These are phyloP conservation scores for Leptoteleia sp. DNA, from an alignment of 1,140 invertebrate species.

Conservation along the genomic window DNA sequence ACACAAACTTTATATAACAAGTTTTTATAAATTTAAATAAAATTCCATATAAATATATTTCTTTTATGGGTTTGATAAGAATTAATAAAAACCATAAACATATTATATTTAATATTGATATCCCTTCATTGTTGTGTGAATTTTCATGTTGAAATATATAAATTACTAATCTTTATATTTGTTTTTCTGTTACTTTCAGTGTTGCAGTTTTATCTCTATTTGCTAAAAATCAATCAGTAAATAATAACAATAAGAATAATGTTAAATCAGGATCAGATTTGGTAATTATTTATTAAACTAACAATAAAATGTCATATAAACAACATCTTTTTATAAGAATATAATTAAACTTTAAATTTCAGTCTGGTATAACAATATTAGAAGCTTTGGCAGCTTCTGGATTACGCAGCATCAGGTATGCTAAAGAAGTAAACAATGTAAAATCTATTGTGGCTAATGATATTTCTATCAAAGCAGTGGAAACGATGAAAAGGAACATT, in stretches of 20 bases:
- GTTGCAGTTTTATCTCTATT: conserved; percentile 79
- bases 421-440: conserved; percentile 93
- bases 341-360: too few species aligned
- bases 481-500: conserved; percentile 58
- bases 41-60: too few species aligned
- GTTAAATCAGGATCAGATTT: conserved; percentile 11
- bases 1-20: too few species aligned
- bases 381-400: conserved; percentile 98
- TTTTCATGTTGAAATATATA: too few species aligned
- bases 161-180: too few species aligned
- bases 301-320: not conserved
- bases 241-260: conserved; percentile 20
- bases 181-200: too few species aligned
- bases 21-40: too few species aligned
- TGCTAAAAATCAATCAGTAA: conserved; percentile 59
- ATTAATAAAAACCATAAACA: too few species aligned
- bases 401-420: conserved; percentile 96
- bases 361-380: conserved; percentile 87
- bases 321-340: not conserved
- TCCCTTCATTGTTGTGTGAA: too few species aligned
- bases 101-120: too few species aligned
- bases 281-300: too few species aligned
- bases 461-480: conserved; percentile 91
- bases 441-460: conserved; percentile 96
- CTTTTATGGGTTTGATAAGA: too few species aligned